Percentiles rank a stretch among this genome's conserved stretches.
Conservation (phyloP, 2,888 invertebrate species). For the Tribolium freemani region DNA sequence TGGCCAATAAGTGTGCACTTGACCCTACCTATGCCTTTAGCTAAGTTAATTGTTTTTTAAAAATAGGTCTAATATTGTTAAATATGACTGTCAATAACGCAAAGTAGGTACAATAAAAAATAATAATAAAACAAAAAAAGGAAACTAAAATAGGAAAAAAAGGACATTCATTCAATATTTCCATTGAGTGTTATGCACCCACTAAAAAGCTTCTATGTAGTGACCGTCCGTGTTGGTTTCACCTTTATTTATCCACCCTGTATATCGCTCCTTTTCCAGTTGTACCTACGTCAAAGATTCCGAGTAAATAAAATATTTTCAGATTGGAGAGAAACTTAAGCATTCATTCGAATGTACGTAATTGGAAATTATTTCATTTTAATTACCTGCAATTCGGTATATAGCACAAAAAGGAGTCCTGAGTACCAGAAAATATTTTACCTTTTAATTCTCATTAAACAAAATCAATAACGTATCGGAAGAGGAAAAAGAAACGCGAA, state of each 20-base stretch:
- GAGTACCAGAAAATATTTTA: constrained; percentile 47
- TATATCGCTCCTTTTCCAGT: background rate
- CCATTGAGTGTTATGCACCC: too few species aligned
- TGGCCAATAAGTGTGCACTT: too few species aligned
- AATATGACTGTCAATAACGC: too few species aligned
- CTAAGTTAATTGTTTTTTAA: too few species aligned
- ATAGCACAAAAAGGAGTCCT: constrained; percentile 29
- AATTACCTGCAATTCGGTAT: constrained; percentile 47
- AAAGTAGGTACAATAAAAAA: too few species aligned
- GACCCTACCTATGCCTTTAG: too few species aligned
- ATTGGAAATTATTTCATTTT: constrained; percentile 51
- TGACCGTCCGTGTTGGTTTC: background rate
- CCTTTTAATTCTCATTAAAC: constrained; percentile 52
- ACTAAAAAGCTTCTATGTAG: background rate
- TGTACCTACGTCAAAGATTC: constrained; percentile 26
- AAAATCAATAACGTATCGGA: constrained; percentile 49
- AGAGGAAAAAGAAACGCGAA: constrained; percentile 42
- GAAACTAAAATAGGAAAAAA: too few species aligned
- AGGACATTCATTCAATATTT: too few species aligned
- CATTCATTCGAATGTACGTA: constrained; percentile 47
- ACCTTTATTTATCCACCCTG: background rate
- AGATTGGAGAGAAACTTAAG: constrained; percentile 38
- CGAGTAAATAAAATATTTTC: constrained; percentile 40
- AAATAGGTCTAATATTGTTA: too few species aligned
- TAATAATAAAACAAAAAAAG: too few species aligned